A percentile compares a stretch with the other conserved stretches of the same genome.
Evolutionary conservation across 2,888 invertebrate species (phyloP).

Genomic region (Halictus ligatus): DNA sequence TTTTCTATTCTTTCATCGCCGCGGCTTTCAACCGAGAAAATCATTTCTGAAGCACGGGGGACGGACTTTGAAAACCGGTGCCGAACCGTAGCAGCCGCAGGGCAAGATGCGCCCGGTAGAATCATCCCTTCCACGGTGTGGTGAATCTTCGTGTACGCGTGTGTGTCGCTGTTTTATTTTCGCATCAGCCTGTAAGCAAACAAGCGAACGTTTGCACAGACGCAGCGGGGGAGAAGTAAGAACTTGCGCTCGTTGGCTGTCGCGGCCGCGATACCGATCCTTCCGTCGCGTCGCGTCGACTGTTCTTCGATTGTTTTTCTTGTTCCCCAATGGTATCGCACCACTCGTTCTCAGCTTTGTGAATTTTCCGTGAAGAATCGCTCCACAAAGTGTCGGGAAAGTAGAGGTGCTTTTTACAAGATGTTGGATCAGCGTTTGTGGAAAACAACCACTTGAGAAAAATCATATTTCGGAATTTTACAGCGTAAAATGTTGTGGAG

Average conservation of each 20-base stretch:
- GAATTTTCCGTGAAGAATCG: neutral
- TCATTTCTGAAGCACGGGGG: neutral
- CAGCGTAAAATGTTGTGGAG: neutral
- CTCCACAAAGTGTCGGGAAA: neutral
- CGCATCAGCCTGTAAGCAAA: slow-evolving; percentile 47
- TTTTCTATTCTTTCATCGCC: neutral
- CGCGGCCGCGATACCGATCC: slow-evolving; percentile 13
- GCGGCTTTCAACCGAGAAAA: slow-evolving; percentile 5
- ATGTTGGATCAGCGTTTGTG: neutral
- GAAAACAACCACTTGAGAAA: neutral
- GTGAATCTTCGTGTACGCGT: slow-evolving; percentile 9
- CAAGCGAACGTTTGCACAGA: slow-evolving; percentile 20
- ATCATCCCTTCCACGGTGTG: slow-evolving; percentile 5
- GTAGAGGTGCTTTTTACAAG: neutral
- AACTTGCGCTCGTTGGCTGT: slow-evolving; percentile 58
- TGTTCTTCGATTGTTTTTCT: slow-evolving; percentile 37
- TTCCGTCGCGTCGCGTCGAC: neutral
- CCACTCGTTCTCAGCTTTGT: neutral
- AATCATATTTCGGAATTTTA: neutral
- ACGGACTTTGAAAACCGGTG: neutral
- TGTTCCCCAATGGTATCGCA: neutral
- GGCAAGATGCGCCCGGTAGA: neutral
- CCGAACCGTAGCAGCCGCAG: neutral
- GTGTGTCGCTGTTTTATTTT: slow-evolving; percentile 42
- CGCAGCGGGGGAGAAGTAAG: slow-evolving; percentile 23